Evolutionary conservation across 2,113 vertebrate genomes (phyloP), one percentile per base, ranked within the genome.

Genomic region (Menura novaehollandiae): DNA sequence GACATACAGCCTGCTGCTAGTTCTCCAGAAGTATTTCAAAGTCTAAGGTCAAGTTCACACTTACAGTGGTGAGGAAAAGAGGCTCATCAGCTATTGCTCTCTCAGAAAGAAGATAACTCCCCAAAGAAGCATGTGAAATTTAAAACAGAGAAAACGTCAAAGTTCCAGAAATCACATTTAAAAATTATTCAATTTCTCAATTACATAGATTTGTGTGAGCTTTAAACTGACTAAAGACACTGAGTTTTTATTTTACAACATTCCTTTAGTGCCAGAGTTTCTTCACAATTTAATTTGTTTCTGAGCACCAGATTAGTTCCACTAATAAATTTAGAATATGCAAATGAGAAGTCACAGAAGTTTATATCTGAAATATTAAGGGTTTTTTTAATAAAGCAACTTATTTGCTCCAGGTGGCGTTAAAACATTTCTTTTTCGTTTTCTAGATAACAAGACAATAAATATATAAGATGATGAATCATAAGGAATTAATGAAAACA

Each of bases 401-500:
- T 76, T 89, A 72, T 78, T 96, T 88, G 59, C 56, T 67, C 41
- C 72, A 23, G 53, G 44, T 37, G 41, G 83, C 59, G 28, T 22
- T 71, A 92, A 92, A 92, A 86, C 4, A 55, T 49, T 79, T 67
- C 76, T 62, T 75, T 88, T 56, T 11, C 23, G 68, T 91, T 73
- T 86, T 75, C 71, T 85, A 85, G 18, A 79, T 43, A 93, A 86
- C 8, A 74, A 89, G 58, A 68, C 6, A 74, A n/a, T 75, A 93
- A 91, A 92, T 94, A 46, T 84, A 26, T 51, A 72, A 71, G 87
- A 87, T 62, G 12, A 91, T 35, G 53, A 77, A 67, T 78, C 14
- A 85, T 79, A 85, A 85, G 72, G 94, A 96, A 95, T 92, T 96
- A 71, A 94, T 91, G 28, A 88, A 92, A 92, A 75, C 37, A 91